phyloP scores from a whole-genome alignment of 1,140 invertebrate genomes.

The Macrocentrus cingulum region DNA sequence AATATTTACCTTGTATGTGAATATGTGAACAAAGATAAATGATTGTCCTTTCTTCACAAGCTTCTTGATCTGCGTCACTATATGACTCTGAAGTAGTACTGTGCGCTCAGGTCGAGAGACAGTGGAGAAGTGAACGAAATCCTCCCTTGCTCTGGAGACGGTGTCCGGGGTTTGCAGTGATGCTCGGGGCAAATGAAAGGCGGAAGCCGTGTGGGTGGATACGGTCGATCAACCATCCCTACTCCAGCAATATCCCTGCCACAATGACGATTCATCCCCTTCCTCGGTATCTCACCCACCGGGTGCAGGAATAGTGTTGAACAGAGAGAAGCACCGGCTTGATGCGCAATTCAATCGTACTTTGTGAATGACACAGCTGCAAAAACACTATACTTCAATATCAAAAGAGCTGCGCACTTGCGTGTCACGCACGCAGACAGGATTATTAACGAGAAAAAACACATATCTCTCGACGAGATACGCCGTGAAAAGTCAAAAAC shows the following conservation, averaged over 20 bases:
- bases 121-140: conserved; percentile 18
- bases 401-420: not conserved
- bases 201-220: conserved; percentile 36
- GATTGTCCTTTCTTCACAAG: not conserved
- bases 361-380: not conserved
- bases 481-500: no score
- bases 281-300: conserved; percentile 4
- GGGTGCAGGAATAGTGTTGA: conserved; percentile 1
- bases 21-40: no score
- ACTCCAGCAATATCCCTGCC: conserved; percentile 26
- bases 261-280: conserved; percentile 7
- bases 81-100: not conserved
- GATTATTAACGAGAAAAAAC: no score
- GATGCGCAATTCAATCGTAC: conserved; percentile 1
- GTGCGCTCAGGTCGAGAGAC: conserved; percentile 25
- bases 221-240: conserved; percentile 50
- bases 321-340: conserved; percentile 10
- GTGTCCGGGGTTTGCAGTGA: conserved; percentile 40
- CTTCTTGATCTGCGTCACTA: not conserved
- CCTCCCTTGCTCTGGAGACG: conserved; percentile 27
- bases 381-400: not conserved
- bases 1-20: not conserved
- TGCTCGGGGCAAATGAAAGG: conserved; percentile 31
- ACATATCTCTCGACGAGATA: no score
- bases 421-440: not conserved